These are phyloP conservation scores for Tiliacea citrago DNA, from an alignment of 2,888 invertebrate species.

Conservation along the genomic window DNA sequence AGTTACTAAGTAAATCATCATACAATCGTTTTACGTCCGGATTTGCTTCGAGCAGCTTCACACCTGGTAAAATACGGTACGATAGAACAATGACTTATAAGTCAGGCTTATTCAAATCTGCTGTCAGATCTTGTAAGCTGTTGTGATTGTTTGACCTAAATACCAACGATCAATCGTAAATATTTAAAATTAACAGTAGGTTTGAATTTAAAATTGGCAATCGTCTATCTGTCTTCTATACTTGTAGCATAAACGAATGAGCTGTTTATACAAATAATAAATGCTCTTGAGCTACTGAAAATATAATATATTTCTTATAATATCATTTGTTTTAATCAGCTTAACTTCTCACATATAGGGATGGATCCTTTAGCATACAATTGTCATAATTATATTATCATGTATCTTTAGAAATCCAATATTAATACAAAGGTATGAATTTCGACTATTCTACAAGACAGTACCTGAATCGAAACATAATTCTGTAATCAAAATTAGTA, in stretches of 20 bases:
- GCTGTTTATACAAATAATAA: background rate
- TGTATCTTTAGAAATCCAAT: background rate
- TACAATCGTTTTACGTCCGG: constrained; percentile 98
- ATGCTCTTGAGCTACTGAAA: background rate
- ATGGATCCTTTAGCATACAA: background rate
- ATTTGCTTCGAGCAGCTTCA: constrained; percentile 93
- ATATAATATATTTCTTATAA: background rate
- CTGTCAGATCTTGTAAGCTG: constrained; percentile 7
- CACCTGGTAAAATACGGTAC: constrained; percentile 74
- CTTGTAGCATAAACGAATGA: background rate
- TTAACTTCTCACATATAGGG: background rate
- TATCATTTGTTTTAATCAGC: background rate
- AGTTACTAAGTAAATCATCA: constrained; percentile 98
- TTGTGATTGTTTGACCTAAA: constrained; percentile 35
- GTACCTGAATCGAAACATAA: background rate
- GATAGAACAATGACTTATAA: background rate
- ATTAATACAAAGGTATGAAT: too few relatives aligned
- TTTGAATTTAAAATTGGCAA: background rate
- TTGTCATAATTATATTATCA: background rate
- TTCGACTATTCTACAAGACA: constrained; percentile 7
- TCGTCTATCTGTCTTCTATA: background rate
- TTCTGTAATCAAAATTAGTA: background rate
- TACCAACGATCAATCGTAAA: background rate
- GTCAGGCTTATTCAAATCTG: background rate
- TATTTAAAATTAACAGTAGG: background rate